These are phyloP conservation scores for Colaptes auratus DNA, from an alignment of 2,113 vertebrate species.

Conservation along the genomic window DNA sequence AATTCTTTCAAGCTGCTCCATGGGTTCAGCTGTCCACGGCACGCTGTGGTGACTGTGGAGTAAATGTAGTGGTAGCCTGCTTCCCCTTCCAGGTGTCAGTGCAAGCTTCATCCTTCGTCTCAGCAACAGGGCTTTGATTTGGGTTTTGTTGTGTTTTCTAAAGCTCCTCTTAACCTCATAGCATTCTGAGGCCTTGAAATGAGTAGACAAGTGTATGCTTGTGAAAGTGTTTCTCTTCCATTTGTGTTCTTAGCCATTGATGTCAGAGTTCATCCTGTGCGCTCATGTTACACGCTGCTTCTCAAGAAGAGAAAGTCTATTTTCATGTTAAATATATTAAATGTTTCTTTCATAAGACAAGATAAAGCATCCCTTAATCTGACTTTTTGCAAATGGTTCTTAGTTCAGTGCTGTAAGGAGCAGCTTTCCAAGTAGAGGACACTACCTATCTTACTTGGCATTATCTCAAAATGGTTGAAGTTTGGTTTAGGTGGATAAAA, in stretches of 20 bases:
- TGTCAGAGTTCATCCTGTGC: neutral
- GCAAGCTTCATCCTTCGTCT: neutral
- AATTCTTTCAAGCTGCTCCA: neutral
- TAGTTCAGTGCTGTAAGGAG: neutral
- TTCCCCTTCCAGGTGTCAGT: neutral
- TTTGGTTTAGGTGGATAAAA: neutral
- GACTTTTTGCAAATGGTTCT: neutral
- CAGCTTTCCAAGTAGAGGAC: neutral
- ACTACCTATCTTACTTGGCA: neutral
- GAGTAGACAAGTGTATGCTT: neutral
- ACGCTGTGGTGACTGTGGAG: rapidly evolving
- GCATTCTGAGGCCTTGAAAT: neutral
- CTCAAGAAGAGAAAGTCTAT: neutral
- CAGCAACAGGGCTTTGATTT: neutral
- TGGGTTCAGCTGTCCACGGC: neutral
- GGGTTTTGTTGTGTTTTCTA: neutral
- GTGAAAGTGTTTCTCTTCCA: conserved; percentile 23
- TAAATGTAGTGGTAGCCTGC: neutral
- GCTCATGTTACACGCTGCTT: neutral
- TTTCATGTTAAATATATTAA: neutral
- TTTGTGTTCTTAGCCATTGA: neutral
- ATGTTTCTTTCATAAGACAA: neutral
- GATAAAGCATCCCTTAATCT: conserved; percentile 6
- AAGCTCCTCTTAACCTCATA: neutral
- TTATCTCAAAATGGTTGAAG: neutral